phyloP scores from a whole-genome alignment of 2,888 invertebrate species.

The Stomorhina lunata region DNA sequence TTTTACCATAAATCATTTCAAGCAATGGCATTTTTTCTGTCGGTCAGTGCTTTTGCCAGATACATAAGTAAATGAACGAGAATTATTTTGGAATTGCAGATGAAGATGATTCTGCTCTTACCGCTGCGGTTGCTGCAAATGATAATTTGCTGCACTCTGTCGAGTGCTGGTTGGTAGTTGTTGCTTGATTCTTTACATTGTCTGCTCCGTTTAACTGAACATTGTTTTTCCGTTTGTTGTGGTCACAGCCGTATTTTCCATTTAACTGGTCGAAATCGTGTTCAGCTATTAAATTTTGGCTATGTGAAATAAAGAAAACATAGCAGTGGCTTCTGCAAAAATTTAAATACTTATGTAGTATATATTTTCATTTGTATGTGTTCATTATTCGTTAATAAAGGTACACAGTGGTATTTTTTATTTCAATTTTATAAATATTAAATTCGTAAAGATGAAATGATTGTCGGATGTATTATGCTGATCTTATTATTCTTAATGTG shows the following conservation, averaged over 20 bases:
- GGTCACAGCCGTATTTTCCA: slow-evolving; percentile 30
- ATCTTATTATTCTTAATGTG: too few relatives aligned
- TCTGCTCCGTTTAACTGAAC: slow-evolving; percentile 31
- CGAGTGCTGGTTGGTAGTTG: not conserved
- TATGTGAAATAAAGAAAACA: slow-evolving; percentile 11
- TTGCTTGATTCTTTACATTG: slow-evolving; percentile 11
- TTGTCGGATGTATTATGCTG: too few relatives aligned
- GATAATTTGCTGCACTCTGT: slow-evolving; percentile 9
- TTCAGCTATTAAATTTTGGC: slow-evolving; percentile 22
- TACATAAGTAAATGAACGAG: slow-evolving; percentile 14
- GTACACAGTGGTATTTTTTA: too few relatives aligned
- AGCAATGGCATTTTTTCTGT: too few relatives aligned
- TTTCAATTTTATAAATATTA: too few relatives aligned
- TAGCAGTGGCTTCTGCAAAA: slow-evolving; percentile 8
- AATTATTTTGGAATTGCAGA: slow-evolving; percentile 1
- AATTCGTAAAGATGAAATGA: too few relatives aligned
- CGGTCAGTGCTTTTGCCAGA: too few relatives aligned
- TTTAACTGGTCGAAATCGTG: slow-evolving; percentile 48
- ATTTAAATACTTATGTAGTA: too few relatives aligned
- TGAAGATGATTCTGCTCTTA: not conserved
- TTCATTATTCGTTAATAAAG: slow-evolving; percentile 4
- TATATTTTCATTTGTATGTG: not conserved
- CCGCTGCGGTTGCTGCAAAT: not conserved
- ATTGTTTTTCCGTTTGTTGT: slow-evolving; percentile 33
- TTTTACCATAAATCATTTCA: too few relatives aligned